phyloP scores from a whole-genome alignment of 1,140 invertebrate species.

The Hydropsyche tenuis region DNA sequence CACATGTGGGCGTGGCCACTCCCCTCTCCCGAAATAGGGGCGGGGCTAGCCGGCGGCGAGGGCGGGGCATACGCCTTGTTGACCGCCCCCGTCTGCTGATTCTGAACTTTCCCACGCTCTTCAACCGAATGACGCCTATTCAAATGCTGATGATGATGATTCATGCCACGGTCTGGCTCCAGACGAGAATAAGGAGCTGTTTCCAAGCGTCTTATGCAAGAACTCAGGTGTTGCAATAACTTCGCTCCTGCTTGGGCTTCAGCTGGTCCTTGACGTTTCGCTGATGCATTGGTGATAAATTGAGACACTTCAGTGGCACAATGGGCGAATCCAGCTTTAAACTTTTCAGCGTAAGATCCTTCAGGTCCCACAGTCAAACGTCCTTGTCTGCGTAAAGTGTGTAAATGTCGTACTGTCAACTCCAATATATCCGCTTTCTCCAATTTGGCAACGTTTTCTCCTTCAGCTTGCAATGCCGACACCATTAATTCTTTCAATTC shows the following conservation, averaged over 20 bases:
- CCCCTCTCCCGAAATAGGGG: conserved; percentile 18
- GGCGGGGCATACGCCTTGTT: conserved; percentile 32
- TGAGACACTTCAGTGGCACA: conserved; percentile 91
- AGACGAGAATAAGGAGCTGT: conserved; percentile 7
- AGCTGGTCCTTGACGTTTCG: conserved; percentile 56
- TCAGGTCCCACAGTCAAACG: conserved; percentile 70
- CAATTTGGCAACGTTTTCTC: conserved; percentile 88
- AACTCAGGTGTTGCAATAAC: conserved; percentile 34
- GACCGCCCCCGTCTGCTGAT: neutral
- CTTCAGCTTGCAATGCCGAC: conserved; percentile 81
- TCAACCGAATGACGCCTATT: neutral
- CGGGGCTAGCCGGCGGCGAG: conserved; percentile 39
- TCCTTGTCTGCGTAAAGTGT: conserved; percentile 80
- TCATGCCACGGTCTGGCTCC: neutral
- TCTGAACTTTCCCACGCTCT: conserved; percentile 10
- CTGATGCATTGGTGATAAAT: conserved; percentile 77
- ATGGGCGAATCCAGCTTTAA: conserved; percentile 88
- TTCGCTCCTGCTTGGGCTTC: conserved; percentile 35
- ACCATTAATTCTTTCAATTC: conserved; percentile 93
- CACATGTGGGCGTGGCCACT: conserved; percentile 38
- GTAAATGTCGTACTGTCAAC: conserved; percentile 89
- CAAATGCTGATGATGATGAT: conserved; percentile 23
- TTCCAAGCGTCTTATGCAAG: conserved; percentile 40
- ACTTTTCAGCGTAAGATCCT: conserved; percentile 74
- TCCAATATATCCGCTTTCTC: conserved; percentile 98